A percentile compares a stretch with the other conserved stretches of the same genome.
Conservation (phyloP, 2,113 vertebrate genomes). For the Mesoclemmys tuberculata region DNA sequence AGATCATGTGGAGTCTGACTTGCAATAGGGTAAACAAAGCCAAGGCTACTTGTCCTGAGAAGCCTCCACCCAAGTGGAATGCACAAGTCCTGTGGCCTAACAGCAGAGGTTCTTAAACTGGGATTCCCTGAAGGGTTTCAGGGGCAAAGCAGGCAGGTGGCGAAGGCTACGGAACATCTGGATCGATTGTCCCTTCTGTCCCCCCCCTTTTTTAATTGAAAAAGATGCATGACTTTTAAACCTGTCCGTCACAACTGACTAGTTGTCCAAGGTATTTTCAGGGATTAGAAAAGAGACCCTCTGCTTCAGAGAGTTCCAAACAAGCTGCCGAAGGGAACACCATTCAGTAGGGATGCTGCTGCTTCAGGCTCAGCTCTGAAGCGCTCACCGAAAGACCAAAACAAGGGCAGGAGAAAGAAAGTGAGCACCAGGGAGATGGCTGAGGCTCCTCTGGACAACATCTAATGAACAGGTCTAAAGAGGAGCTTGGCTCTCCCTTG, state of each 20-base stretch:
- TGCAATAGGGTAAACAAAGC: constrained; percentile 1
- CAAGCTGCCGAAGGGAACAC: fast-evolving
- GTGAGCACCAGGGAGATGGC: neutral
- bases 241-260: neutral
- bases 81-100: neutral
- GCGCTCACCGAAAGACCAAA: neutral
- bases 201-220: neutral
- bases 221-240: neutral
- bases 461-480: neutral
- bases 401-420: neutral
- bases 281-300: neutral
- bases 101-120: neutral
- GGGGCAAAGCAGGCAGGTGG: neutral
- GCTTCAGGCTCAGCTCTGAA: neutral
- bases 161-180: neutral
- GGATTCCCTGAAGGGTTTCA: neutral
- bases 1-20: neutral
- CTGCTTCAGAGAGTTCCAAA: neutral
- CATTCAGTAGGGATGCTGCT: neutral
- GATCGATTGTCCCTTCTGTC: neutral
- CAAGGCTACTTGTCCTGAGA: neutral
- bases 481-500: neutral
- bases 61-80: neutral
- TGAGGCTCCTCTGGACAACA: neutral
- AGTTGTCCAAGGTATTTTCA: neutral